A percentile compares a stretch with the other conserved stretches of the same genome.
Conservation (phyloP, 2,888 invertebrate genomes). For the Colostygia pectinataria region DNA sequence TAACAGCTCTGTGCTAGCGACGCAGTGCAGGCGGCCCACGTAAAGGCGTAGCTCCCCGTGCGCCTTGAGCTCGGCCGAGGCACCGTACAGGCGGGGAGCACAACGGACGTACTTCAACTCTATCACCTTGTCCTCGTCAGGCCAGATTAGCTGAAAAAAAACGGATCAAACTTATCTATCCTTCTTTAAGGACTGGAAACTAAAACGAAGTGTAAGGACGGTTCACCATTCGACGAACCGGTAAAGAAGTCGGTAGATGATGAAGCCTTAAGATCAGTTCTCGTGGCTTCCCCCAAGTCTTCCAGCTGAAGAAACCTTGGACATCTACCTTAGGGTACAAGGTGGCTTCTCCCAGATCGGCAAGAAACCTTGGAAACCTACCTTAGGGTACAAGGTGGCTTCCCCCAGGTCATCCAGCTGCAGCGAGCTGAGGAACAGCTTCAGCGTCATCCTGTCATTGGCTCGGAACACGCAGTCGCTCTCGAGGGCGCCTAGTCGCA, state of each 20-base stretch:
- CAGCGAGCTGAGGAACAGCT: conserved; percentile 86
- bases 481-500: conserved; percentile 86
- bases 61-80: conserved; percentile 75
- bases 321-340: conserved; percentile 87
- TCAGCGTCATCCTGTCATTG: conserved; percentile 89
- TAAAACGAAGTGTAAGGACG: too few relatives aligned
- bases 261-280: too few relatives aligned
- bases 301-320: conserved; percentile 11
- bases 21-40: conserved; percentile 88
- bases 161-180: too few relatives aligned
- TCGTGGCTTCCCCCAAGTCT: too few relatives aligned
- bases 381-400: conserved; percentile 89
- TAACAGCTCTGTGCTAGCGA: conserved; percentile 85
- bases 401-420: conserved; percentile 88
- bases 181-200: too few relatives aligned
- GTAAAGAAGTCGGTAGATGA: too few relatives aligned
- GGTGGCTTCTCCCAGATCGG: too few relatives aligned
- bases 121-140: conserved; percentile 91
- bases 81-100: conserved; percentile 81
- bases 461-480: conserved; percentile 90
- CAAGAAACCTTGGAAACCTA: conserved; percentile 46
- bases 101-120: conserved; percentile 90
- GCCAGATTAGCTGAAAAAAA: conserved; percentile 85
- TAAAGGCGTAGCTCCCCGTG: conserved; percentile 88
- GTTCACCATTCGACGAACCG: too few relatives aligned